Conservation (phyloP, 1,140 invertebrate genomes). For the Pseudobourletiella spinata region DNA sequence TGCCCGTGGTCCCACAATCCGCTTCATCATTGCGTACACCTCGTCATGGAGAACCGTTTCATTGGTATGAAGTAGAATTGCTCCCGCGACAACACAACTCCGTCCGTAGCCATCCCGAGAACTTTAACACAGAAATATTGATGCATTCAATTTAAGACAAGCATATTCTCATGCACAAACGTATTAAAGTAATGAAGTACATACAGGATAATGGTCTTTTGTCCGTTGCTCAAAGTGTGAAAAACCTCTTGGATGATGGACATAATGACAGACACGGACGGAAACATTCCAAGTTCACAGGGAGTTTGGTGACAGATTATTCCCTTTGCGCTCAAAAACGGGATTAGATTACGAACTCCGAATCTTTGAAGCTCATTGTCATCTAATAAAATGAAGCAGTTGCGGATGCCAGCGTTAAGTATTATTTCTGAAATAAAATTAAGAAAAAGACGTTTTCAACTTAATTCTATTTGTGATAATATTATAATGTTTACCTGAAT, state of each 20-base stretch:
- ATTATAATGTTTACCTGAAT: slow-evolving; percentile 2
- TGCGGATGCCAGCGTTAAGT: not conserved
- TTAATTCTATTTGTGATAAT: not conserved
- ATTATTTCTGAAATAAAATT: slow-evolving; percentile 9
- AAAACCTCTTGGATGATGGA: slow-evolving; percentile 10
- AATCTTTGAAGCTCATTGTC: slow-evolving; percentile 7
- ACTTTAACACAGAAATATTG: not conserved
- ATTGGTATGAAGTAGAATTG: slow-evolving; percentile 16
- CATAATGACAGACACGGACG: not conserved
- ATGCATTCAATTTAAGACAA: not conserved
- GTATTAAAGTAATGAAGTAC: too few relatives aligned
- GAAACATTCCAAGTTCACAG: slow-evolving; percentile 10
- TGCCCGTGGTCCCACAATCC: slow-evolving; percentile 4
- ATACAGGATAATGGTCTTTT: slow-evolving; percentile 15
- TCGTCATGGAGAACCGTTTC: slow-evolving; percentile 10
- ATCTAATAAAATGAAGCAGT: slow-evolving; percentile 6
- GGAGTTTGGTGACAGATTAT: slow-evolving; percentile 4
- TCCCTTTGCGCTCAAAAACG: not conserved
- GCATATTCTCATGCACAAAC: too few relatives aligned
- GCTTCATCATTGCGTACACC: slow-evolving; percentile 11
- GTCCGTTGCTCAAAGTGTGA: not conserved
- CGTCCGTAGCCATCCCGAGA: slow-evolving; percentile 18
- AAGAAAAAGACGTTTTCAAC: not conserved
- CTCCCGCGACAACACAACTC: slow-evolving; percentile 10
- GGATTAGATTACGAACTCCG: not conserved